Conservation (phyloP, 2,888 invertebrate species). For the Chloroclystis v-ata region DNA sequence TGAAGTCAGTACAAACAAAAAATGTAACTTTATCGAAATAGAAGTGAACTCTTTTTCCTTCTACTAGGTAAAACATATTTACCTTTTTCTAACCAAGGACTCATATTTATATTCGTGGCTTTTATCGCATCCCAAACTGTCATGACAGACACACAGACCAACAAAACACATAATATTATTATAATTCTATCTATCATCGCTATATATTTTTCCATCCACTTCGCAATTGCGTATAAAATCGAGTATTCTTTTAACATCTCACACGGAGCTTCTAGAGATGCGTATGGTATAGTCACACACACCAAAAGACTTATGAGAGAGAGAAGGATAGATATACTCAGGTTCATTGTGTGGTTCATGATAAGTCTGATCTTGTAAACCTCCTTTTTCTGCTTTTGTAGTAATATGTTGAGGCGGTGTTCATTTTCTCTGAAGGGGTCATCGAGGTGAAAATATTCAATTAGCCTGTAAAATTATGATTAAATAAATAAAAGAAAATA, state of each 20-base stretch:
- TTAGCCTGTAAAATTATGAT: slow-evolving; percentile 38
- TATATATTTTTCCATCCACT: slow-evolving; percentile 33
- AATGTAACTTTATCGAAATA: too few species aligned
- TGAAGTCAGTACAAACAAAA: too few species aligned
- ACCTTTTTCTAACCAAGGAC: slow-evolving; percentile 46
- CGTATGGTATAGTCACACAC: slow-evolving; percentile 46
- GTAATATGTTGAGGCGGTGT: slow-evolving; percentile 19
- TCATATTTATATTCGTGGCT: slow-evolving; percentile 42
- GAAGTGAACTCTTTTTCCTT: not conserved
- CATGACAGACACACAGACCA: slow-evolving; percentile 33
- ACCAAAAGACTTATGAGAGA: slow-evolving; percentile 40
- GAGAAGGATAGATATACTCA: slow-evolving; percentile 42
- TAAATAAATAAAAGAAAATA: too few species aligned
- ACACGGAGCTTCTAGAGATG: slow-evolving; percentile 38
- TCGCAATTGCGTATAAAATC: slow-evolving; percentile 29
- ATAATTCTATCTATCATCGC: slow-evolving; percentile 41
- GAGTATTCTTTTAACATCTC: slow-evolving; percentile 33
- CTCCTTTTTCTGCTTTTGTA: slow-evolving; percentile 35
- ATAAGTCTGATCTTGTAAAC: slow-evolving; percentile 31
- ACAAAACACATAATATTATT: slow-evolving; percentile 33
- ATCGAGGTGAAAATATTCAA: slow-evolving; percentile 36
- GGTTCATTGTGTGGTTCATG: slow-evolving; percentile 34
- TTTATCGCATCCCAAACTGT: slow-evolving; percentile 41
- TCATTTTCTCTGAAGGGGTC: slow-evolving; percentile 33
- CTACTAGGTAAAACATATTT: slow-evolving; percentile 35